phyloP scores from a whole-genome alignment of 2,797 vertebrate genomes.

The Epinephelus malabaricus region DNA sequence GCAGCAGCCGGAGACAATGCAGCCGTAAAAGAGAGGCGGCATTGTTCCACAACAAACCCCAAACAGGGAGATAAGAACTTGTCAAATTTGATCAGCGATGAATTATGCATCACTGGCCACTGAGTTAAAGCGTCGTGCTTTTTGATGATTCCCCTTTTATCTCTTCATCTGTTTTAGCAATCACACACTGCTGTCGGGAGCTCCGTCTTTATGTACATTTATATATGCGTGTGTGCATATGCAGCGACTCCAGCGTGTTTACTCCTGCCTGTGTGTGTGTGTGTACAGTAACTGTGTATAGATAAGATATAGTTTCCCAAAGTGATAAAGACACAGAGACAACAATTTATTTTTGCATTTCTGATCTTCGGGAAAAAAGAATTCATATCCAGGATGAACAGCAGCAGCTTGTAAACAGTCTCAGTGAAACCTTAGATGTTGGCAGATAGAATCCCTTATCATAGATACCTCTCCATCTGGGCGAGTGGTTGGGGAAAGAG shows the following conservation, averaged over 20 bases:
- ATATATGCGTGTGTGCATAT: slow-evolving; percentile 4
- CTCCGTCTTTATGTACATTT: slow-evolving; percentile 39
- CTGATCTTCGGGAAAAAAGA: slow-evolving; percentile 13
- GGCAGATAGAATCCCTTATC: slow-evolving; percentile 58
- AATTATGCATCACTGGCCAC: slow-evolving; percentile 77
- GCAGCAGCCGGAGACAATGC: slow-evolving; percentile 60
- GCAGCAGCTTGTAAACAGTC: slow-evolving; percentile 39
- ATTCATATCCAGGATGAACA: slow-evolving; percentile 32
- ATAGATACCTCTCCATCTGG: slow-evolving; percentile 33
- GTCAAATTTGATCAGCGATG: slow-evolving; percentile 76
- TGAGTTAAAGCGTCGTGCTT: slow-evolving; percentile 39
- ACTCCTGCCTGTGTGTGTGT: neutral
- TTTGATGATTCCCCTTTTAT: slow-evolving; percentile 63
- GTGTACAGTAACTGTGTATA: slow-evolving; percentile 10
- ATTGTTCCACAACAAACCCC: slow-evolving; percentile 68
- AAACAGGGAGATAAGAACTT: slow-evolving; percentile 73
- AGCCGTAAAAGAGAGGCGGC: slow-evolving; percentile 16
- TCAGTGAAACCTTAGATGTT: slow-evolving; percentile 42
- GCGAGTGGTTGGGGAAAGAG: slow-evolving; percentile 51
- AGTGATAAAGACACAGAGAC: slow-evolving; percentile 32
- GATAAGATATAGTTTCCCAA: slow-evolving; percentile 28
- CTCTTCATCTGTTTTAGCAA: slow-evolving; percentile 56
- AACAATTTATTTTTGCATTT: slow-evolving; percentile 36
- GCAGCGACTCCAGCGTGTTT: slow-evolving; percentile 8
- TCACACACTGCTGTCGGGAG: slow-evolving; percentile 39